Conservation (phyloP, 2,797 vertebrate species). For the Delichon dasypus region DNA sequence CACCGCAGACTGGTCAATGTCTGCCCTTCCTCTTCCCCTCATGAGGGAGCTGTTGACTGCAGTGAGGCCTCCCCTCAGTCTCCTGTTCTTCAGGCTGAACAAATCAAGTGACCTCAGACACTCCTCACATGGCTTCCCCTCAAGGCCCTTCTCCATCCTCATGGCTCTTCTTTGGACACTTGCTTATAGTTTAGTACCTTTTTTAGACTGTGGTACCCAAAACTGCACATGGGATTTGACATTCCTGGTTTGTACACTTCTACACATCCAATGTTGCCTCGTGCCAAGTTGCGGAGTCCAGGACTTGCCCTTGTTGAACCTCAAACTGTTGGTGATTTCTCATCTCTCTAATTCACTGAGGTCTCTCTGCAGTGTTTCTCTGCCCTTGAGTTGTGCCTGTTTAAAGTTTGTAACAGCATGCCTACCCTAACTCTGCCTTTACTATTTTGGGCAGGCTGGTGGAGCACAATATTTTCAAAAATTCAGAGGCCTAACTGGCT, state of each 20-base stretch:
- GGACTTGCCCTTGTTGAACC: not conserved
- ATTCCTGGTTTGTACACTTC: not conserved
- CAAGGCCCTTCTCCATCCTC: not conserved
- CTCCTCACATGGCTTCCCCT: accelerated
- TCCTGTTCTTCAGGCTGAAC: not conserved
- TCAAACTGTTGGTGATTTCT: not conserved
- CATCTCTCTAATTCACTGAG: not conserved
- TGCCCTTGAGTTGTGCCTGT: not conserved
- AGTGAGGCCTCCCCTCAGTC: accelerated
- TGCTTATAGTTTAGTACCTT: not conserved
- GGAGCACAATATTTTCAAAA: not conserved
- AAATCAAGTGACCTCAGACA: not conserved
- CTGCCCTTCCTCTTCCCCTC: not conserved
- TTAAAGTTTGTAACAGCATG: not conserved
- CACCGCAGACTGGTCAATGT: not conserved
- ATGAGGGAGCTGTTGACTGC: accelerated
- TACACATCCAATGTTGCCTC: accelerated
- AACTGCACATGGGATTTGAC: not conserved
- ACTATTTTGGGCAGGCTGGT: not conserved
- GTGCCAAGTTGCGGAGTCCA: not conserved
- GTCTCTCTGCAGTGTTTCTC: not conserved
- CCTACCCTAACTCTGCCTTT: not conserved
- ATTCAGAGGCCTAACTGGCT: not conserved
- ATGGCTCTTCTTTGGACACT: not conserved
- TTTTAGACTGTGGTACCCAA: not conserved